Evolutionary conservation across 1,140 invertebrate species (phyloP), one percentile per base, ranked within the genome.

Genomic region (Popillia japonica): DNA sequence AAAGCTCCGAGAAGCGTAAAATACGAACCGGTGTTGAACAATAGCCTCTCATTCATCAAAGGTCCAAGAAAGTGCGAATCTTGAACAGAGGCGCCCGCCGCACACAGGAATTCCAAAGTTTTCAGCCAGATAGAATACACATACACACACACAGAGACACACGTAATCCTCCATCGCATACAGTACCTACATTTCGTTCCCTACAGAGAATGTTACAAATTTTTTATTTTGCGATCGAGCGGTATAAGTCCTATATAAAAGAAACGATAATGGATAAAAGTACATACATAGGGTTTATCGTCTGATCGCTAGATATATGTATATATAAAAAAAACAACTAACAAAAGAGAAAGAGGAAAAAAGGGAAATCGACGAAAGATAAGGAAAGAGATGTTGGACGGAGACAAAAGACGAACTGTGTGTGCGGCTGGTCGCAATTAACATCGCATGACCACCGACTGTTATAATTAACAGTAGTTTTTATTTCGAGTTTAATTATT

Each of bases 381-480:
- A 68, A 34, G 22, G 61, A 68, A 22, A 68, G 61, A 68, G 20
- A 22, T 14, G 10, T 9, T 17, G 61, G 20, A 68, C 17, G 22
- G 22, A 68, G 61, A 68, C 61, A 34, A 34, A 34, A 68, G 27
- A 68, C 20, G 27, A 34, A 55, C 48, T 17, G 48, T 55, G 44
- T 11, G 44, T 48, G 14, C 48, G 48, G 20, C 11, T 68, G 61
- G 61, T 68, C 61, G 61, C 27, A 68, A 68, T 68, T 68, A 68
- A 68, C 61, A 27, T 68, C 27, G 61, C 61, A 68, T 68, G 61
- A 68, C 61, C 61, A 68, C 61, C 61, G 61, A 27, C 61, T 68
- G 61, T 68, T 68, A 68, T 34, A 68, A 68, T 68, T 68, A 68
- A 68, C 61, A 68, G 61, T 68, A 68, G 61, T 68, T 68, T 68